phyloP scores from a whole-genome alignment of 2,113 vertebrate genomes.

The Sterna hirundo region DNA sequence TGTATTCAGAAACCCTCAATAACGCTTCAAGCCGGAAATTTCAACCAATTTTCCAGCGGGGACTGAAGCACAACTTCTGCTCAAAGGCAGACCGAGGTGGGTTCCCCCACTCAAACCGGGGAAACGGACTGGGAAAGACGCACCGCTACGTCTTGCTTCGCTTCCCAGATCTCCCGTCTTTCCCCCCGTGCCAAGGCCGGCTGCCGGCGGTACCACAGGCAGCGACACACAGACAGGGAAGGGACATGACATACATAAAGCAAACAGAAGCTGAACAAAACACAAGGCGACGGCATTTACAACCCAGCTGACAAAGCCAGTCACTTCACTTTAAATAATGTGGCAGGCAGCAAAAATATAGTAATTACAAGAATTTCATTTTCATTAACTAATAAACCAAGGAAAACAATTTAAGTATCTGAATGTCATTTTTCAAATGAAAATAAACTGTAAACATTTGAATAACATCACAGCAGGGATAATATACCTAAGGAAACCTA shows the following conservation, averaged over 20 bases:
- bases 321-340: constrained; percentile 72
- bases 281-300: constrained; percentile 44
- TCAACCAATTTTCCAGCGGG: background rate
- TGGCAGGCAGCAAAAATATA: constrained; percentile 72
- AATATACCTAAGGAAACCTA: constrained; percentile 82
- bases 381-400: constrained; percentile 81
- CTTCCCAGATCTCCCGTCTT: background rate
- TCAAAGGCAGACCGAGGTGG: background rate
- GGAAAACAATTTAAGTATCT: constrained; percentile 79
- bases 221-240: constrained; percentile 40
- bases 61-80: background rate
- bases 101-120: background rate
- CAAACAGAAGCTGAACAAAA: constrained; percentile 69
- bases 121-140: background rate
- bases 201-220: background rate
- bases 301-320: constrained; percentile 68
- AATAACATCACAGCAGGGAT: constrained; percentile 85
- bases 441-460: constrained; percentile 85
- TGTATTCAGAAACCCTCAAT: accelerated
- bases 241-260: constrained; percentile 51
- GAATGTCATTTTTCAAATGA: constrained; percentile 81
- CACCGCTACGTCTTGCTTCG: background rate
- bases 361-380: constrained; percentile 79
- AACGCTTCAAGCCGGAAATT: no score
- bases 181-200: background rate